Evolutionary conservation across 1,140 invertebrate genomes (phyloP), one percentile per base, ranked within the genome.

Genomic region (Pinna nobilis): DNA sequence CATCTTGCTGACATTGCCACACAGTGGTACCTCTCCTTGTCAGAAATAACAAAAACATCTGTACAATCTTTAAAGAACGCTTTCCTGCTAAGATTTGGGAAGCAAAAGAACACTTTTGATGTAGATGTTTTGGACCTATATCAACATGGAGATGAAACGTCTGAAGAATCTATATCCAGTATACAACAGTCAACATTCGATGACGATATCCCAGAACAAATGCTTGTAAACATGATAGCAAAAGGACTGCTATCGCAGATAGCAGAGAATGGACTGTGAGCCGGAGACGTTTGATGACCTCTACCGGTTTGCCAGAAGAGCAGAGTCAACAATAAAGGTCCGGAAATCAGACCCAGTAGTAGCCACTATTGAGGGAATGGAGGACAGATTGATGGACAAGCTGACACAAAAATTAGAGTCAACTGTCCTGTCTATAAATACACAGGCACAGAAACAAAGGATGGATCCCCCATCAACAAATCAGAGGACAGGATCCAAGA

Each of bases 141-240:
- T 50, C 49, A 50, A 50, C 49, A 50, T 20, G 49, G n/a, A 50
- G 49, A 50, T 50, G 49, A 50, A 25, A 20, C 49, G n/a, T 18
- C 49, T 20, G 2, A 50, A 25, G 2, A 1, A 50, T 50, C 7
- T 50, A 50, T 50, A 20, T 20, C 49, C 6, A 18, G 49, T 20
- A 50, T 50, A 1, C 7, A 13, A n/a, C 7, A 50, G n/a, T 20
- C n/a, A n/a, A n/a, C n/a, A 13, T 44, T 11, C n/a, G 41, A 44
- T 44, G 41, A 44, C 0, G 41, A 44, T n/a, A 44, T 44, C 1
- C 41, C 41, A 44, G n/a, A 44, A 11, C 11, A n/a, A 44, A 44
- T 44, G 41, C n/a, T 44, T 13, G n/a, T 44, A 11, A 44, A 44
- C n/a, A 13, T 44, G n/a, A 44, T 44, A 13, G 41, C 49, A 15